Percentiles rank a stretch among this genome's conserved stretches.
These are phyloP conservation scores for Eubucco bourcierii DNA, from an alignment of 2,113 vertebrate species.

Conservation along the genomic window DNA sequence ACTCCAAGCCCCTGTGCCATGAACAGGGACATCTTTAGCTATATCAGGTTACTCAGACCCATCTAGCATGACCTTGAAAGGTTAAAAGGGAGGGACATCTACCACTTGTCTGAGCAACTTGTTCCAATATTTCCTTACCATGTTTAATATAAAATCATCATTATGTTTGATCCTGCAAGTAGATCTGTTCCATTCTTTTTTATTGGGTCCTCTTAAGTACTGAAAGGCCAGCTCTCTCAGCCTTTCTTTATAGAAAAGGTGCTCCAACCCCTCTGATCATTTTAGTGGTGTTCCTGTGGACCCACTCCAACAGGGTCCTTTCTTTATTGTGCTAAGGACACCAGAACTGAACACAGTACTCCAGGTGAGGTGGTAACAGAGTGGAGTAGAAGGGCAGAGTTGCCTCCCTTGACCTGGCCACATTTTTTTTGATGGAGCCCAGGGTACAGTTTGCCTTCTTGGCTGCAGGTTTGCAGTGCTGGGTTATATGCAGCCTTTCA, in stretches of 20 bases:
- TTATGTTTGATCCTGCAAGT: background rate
- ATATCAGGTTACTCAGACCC: background rate
- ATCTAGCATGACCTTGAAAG: background rate
- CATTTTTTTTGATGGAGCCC: background rate
- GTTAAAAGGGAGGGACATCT: background rate
- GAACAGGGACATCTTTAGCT: background rate
- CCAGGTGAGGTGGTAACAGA: background rate
- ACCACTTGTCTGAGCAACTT: background rate
- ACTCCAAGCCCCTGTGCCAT: background rate
- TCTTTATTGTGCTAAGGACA: background rate
- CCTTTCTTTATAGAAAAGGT: background rate
- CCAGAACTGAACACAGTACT: background rate
- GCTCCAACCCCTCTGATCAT: background rate
- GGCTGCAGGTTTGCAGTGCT: background rate
- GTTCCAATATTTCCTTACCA: background rate
- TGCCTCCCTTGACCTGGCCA: background rate
- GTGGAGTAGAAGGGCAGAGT: background rate
- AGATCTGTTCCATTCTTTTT: background rate
- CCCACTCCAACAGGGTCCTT: background rate
- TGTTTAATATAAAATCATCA: background rate
- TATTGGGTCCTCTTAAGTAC: background rate
- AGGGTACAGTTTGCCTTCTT: background rate
- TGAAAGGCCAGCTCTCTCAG: background rate
- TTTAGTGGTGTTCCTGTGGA: background rate
- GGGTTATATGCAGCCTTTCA: background rate